Percentiles rank a stretch among this genome's conserved stretches.
phyloP scores from a whole-genome alignment of 2,113 vertebrate species.

The Etia nguti region DNA sequence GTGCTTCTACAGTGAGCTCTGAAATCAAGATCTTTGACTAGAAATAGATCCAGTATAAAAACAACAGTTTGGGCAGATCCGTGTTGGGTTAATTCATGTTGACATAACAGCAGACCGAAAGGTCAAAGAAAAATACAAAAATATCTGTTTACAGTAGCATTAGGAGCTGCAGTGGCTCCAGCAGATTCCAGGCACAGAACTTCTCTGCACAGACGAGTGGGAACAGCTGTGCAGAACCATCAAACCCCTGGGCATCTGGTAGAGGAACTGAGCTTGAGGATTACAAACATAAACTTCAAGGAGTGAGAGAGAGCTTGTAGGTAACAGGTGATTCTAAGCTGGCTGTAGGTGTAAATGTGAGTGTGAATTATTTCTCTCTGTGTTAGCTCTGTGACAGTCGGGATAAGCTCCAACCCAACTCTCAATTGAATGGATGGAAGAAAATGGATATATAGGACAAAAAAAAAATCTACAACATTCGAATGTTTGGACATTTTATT shows the following conservation, averaged over 20 bases:
- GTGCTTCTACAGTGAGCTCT: neutral
- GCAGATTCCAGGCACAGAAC: neutral
- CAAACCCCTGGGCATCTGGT: neutral
- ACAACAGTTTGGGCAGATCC: neutral
- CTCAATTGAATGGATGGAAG: neutral
- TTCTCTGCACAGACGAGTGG: accelerated
- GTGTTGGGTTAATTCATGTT: neutral
- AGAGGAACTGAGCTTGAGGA: neutral
- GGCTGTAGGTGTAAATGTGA: neutral
- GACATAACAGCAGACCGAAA: neutral
- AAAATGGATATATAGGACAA: neutral
- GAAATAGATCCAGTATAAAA: neutral
- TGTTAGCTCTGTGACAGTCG: neutral
- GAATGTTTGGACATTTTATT: accelerated
- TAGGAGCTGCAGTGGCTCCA: neutral
- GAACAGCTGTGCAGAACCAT: neutral
- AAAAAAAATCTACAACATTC: neutral
- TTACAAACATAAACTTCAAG: neutral
- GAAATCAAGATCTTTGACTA: neutral
- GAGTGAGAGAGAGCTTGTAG: neutral
- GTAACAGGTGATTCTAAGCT: neutral
- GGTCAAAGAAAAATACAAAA: neutral
- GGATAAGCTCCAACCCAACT: neutral
- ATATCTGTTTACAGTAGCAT: neutral
- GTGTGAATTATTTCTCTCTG: neutral